phyloP scores from a whole-genome alignment of 2,888 invertebrate species.

The Tenthredo amoena region DNA sequence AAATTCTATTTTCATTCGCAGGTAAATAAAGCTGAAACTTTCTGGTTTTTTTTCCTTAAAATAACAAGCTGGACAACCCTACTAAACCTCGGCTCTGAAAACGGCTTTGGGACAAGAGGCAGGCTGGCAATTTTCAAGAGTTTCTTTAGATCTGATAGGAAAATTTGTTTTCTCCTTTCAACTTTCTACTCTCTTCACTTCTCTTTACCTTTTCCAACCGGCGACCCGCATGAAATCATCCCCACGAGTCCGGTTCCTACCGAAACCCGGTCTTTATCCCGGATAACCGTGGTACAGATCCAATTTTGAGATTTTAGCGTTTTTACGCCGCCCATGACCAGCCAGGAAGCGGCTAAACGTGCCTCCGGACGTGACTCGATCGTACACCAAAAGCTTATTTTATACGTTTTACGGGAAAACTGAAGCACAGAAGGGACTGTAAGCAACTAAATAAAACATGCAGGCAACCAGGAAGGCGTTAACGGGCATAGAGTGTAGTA shows the following conservation, averaged over 20 bases:
- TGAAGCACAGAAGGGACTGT: neutral
- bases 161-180: constrained; percentile 19
- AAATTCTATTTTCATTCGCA: neutral
- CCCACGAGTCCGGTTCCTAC: constrained; percentile 21
- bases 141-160: constrained; percentile 7
- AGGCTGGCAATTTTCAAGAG: constrained; percentile 27
- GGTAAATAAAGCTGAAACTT: neutral
- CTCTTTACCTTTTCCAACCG: neutral
- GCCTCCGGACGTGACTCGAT: constrained; percentile 43
- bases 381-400: constrained; percentile 15
- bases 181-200: neutral
- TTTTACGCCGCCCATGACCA: neutral
- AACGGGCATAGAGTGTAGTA: constrained; percentile 3
- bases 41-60: too few relatives aligned
- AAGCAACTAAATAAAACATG: constrained; percentile 40
- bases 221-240: constrained; percentile 34
- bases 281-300: constrained; percentile 32
- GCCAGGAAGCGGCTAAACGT: constrained; percentile 37
- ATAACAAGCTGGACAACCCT: constrained; percentile 8
- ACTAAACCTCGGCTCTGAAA: neutral
- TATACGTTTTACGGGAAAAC: constrained; percentile 24
- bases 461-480: constrained; percentile 31
- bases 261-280: constrained; percentile 20
- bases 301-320: constrained; percentile 48
- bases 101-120: neutral